A percentile compares a stretch with the other conserved stretches of the same genome.
Conservation (phyloP, 92 coral and sea anemone species). For the Phymanthus crucifer region DNA sequence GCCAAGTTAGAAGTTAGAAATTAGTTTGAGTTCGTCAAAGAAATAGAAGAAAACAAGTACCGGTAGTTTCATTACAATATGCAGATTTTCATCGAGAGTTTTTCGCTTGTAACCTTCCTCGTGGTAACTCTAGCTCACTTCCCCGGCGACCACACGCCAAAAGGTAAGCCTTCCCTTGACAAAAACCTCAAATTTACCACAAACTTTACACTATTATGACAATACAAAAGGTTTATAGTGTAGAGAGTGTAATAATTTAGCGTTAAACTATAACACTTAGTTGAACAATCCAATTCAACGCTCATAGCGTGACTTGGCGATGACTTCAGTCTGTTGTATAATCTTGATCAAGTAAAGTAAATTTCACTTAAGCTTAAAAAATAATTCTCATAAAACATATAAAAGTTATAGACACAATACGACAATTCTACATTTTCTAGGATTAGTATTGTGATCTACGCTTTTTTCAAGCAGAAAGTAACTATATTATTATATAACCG, state of each 20-base stretch:
- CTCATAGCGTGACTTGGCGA: background rate
- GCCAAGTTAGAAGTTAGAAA: too few relatives aligned
- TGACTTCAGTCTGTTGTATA: background rate
- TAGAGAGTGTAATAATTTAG: background rate
- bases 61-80: too few relatives aligned
- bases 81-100: conserved; percentile 10
- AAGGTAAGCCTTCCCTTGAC: conserved; percentile 14
- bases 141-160: conserved; percentile 43
- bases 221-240: background rate
- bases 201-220: background rate
- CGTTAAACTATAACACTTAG: background rate
- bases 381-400: background rate
- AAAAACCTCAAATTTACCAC: conserved; percentile 4
- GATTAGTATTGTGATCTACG: background rate
- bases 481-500: background rate
- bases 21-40: too few relatives aligned
- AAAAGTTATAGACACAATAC: background rate
- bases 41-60: too few relatives aligned
- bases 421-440: background rate
- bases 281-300: background rate
- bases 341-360: background rate
- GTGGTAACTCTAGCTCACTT: conserved; percentile 11
- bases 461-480: background rate
- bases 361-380: background rate
- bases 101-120: background rate